Evolutionary conservation across 2,888 invertebrate genomes (phyloP), one percentile per base, ranked within the genome.

Genomic region (Antitype chi): DNA sequence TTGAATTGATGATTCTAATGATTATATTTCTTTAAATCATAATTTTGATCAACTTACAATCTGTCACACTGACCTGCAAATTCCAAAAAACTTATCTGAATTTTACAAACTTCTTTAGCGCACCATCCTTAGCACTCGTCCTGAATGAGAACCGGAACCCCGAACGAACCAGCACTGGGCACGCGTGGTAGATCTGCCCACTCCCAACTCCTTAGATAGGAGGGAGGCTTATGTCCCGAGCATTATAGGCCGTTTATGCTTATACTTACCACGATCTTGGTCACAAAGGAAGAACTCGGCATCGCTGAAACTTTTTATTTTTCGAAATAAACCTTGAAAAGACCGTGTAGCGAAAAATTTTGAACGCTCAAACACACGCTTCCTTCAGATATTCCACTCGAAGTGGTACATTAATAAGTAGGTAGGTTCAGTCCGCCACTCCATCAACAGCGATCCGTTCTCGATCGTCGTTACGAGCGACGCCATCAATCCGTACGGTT

Each of bases 401-500:
- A 25, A 57, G n/a, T n/a, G n/a, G 25, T 43, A 73, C 20, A 73
- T 73, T 53, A 74, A 49, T 64, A 75, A 63, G 77, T 57, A 49
- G 53, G 43, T 47, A 63, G 53, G 72, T 32, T 57, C 68, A 32
- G 70, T 55, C 62, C 70, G 43, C 55, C 66, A 68, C 70, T 85
- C 70, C 67, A 69, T 81, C 70, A 63, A 68, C 70, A 62, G 25
- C 70, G 81, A 82, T 52, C 66, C 52, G 72, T 52, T 78, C 43
- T 62, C 53, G 81, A 69, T 72, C 64, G 25, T 28, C 64, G 52
- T 52, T 47, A 43, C 57, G 52, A 47, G 66, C 52, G 57, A 59
- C 60, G 71, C 62, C 76, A 84, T 84, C 76, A 84, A 84, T 85
- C 72, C 71, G 17, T 60, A 63, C 55, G 69, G 53, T 72, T 71